phyloP scores from a whole-genome alignment of 2,797 vertebrate species.

The Sebastes minor region DNA sequence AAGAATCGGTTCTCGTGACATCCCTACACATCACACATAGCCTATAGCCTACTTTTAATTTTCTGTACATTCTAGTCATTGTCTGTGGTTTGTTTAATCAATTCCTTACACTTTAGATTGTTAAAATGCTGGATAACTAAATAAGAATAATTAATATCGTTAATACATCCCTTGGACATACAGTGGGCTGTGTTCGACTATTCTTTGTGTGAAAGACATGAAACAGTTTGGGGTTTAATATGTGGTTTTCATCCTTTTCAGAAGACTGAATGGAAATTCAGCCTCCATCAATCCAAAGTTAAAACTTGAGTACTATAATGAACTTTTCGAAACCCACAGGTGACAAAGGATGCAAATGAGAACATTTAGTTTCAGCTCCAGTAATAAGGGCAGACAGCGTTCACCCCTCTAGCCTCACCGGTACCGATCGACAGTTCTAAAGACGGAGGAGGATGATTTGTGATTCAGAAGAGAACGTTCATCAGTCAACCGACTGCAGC shows the following conservation, averaged over 20 bases:
- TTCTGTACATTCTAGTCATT: too few relatives aligned
- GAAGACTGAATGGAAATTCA: neutral
- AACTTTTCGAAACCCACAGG: neutral
- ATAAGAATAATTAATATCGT: too few relatives aligned
- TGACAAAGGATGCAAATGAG: constrained; percentile 35
- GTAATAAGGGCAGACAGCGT: constrained; percentile 21
- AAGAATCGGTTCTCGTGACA: too few relatives aligned
- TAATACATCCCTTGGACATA: neutral
- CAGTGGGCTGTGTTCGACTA: too few relatives aligned
- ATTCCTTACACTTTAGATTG: too few relatives aligned
- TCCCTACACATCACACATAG: too few relatives aligned
- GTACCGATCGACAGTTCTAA: constrained; percentile 28
- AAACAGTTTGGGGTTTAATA: neutral
- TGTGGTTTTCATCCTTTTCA: neutral
- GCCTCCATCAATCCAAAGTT: neutral
- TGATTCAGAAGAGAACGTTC: constrained; percentile 42
- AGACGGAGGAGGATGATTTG: constrained; percentile 38
- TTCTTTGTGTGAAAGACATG: neutral
- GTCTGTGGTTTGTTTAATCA: too few relatives aligned
- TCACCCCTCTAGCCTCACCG: constrained; percentile 1
- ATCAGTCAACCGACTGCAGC: constrained; percentile 29
- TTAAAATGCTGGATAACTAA: too few relatives aligned
- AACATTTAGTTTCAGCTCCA: neutral
- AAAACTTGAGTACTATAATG: neutral
- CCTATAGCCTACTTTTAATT: too few relatives aligned